phyloP scores from a whole-genome alignment of 2,888 invertebrate species.

The Apodemia mormo region DNA sequence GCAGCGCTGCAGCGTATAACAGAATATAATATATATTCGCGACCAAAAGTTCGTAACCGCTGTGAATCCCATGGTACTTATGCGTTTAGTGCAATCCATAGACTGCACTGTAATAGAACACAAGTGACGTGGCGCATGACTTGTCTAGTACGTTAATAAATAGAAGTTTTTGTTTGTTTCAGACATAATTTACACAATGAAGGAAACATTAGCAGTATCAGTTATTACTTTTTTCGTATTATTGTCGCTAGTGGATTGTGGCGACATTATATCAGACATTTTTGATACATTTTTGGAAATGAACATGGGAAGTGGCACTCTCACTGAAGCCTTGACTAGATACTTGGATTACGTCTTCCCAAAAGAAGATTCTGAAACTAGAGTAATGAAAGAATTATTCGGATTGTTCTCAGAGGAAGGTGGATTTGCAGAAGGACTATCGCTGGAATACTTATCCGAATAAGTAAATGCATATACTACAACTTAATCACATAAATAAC shows the following conservation, averaged over 20 bases:
- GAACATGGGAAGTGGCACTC: conserved; percentile 47
- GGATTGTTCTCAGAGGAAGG: conserved; percentile 29
- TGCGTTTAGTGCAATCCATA: too few relatives aligned
- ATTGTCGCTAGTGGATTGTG: conserved; percentile 42
- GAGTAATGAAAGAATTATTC: conserved; percentile 60
- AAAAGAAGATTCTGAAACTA: conserved; percentile 62
- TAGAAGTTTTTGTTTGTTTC: background rate
- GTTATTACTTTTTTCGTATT: conserved; percentile 39
- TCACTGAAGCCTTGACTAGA: conserved; percentile 56
- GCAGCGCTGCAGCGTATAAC: too few relatives aligned
- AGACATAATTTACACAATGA: background rate
- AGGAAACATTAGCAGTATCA: background rate
- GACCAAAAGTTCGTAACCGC: too few relatives aligned
- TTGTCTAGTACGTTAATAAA: too few relatives aligned
- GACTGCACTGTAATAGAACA: too few relatives aligned
- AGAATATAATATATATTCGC: too few relatives aligned
- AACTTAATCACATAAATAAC: too few relatives aligned
- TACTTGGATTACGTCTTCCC: conserved; percentile 61
- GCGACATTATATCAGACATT: conserved; percentile 40
- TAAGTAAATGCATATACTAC: background rate
- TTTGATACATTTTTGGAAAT: conserved; percentile 37
- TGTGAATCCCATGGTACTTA: too few relatives aligned
- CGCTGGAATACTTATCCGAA: background rate
- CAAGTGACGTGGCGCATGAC: too few relatives aligned
- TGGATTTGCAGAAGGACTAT: background rate